Percentiles rank a stretch among this genome's conserved stretches.
phyloP scores from a whole-genome alignment of 2,113 vertebrate genomes.

The Python bivittatus region DNA sequence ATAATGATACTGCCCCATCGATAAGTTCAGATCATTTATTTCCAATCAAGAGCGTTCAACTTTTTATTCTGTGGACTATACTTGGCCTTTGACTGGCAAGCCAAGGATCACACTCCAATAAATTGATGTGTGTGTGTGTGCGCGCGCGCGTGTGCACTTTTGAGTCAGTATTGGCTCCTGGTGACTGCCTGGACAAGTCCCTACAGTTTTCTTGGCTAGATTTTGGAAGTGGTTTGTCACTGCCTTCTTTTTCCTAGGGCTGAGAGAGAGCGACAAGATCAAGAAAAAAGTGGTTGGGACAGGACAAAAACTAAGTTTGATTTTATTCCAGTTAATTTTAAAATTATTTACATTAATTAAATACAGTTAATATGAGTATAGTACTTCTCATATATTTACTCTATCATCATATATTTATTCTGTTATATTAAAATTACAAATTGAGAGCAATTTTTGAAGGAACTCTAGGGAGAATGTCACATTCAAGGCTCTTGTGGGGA shows the following conservation, averaged over 20 bases:
- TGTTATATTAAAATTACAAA: neutral
- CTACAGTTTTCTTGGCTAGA: neutral
- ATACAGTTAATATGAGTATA: neutral
- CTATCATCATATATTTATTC: neutral
- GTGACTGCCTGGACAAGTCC: neutral
- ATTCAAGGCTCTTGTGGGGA: neutral
- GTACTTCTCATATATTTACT: neutral
- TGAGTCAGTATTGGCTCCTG: neutral
- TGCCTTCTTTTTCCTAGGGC: neutral
- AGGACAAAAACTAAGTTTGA: neutral
- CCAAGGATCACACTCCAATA: neutral
- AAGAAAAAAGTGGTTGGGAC: neutral
- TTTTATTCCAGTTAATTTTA: neutral
- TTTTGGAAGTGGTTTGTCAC: neutral
- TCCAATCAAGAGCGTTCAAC: neutral
- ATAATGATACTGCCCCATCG: neutral
- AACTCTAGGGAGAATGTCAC: neutral
- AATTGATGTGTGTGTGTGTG: neutral
- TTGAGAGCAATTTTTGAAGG: neutral
- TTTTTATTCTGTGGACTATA: neutral
- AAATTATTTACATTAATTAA: neutral
- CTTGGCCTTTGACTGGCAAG: neutral
- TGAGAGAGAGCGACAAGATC: neutral
- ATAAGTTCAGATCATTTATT: constrained; percentile 5
- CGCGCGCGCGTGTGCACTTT: neutral